Evolutionary conservation across 2,797 vertebrate genomes (phyloP).

Genomic region (Galaxias olidus): DNA sequence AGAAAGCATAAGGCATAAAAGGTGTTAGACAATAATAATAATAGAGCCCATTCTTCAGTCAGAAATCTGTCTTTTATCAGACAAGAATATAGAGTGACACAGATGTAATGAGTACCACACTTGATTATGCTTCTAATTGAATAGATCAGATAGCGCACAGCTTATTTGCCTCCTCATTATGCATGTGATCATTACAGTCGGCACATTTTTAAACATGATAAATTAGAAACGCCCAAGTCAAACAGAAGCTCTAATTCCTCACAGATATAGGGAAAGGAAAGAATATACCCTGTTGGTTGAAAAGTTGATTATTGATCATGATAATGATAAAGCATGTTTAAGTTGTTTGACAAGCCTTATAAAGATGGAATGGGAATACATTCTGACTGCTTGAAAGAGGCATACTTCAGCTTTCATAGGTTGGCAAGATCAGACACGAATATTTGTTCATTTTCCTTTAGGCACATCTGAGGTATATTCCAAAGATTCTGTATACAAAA

Average conservation of each 20-base stretch:
- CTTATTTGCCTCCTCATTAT: slow-evolving; percentile 1
- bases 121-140: slow-evolving; percentile 4
- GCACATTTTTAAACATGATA: not conserved
- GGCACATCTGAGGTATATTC: slow-evolving; percentile 12
- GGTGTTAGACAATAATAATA: too few relatives aligned
- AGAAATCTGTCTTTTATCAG: too few relatives aligned
- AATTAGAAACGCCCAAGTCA: not conserved
- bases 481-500: slow-evolving; percentile 24
- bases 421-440: slow-evolving; percentile 22
- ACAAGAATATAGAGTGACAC: not conserved
- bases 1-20: too few relatives aligned
- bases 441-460: not conserved
- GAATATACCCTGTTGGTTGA: not conserved
- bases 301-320: not conserved
- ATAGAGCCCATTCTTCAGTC: too few relatives aligned
- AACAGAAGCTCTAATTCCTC: not conserved
- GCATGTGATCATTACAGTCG: slow-evolving; percentile 2
- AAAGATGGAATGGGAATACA: not conserved
- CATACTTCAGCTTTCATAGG: slow-evolving; percentile 17
- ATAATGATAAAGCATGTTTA: not conserved
- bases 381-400: not conserved
- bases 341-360: not conserved
- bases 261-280: not conserved
- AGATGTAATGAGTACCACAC: not conserved
- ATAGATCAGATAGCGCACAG: not conserved